These are phyloP conservation scores for Osmerus mordax DNA, from an alignment of 2,113 vertebrate genomes.

Conservation along the genomic window DNA sequence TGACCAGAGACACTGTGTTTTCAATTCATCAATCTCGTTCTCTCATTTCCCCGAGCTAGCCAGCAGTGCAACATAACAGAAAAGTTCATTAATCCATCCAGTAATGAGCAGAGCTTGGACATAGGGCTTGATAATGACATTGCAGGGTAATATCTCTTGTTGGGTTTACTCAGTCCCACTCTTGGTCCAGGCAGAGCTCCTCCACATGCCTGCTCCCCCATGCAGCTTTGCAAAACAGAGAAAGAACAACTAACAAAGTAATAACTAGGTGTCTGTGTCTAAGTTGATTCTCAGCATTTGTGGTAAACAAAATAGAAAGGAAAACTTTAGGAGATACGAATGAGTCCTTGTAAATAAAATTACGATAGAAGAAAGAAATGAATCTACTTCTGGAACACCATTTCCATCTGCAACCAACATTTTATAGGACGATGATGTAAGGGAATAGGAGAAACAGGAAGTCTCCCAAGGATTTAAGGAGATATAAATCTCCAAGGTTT, in stretches of 20 bases:
- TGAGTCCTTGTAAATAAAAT: not conserved
- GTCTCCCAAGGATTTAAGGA: not conserved
- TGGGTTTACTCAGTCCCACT: conserved; percentile 7
- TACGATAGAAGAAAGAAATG: not conserved
- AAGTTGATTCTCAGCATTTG: too few relatives aligned
- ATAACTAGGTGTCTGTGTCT: too few relatives aligned
- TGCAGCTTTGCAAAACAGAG: too few relatives aligned
- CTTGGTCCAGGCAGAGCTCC: not conserved
- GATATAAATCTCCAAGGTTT: not conserved
- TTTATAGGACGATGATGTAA: not conserved
- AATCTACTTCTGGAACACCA: not conserved
- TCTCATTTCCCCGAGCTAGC: conserved; percentile 6
- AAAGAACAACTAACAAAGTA: too few relatives aligned
- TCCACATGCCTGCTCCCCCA: too few relatives aligned
- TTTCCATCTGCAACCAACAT: not conserved
- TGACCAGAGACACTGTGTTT: not conserved
- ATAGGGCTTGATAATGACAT: not conserved
- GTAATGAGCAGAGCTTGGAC: conserved; percentile 11
- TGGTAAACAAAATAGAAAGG: not conserved
- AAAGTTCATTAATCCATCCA: not conserved
- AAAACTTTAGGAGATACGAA: not conserved
- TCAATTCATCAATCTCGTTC: conserved; percentile 24
- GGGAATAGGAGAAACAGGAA: not conserved
- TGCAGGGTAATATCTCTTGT: conserved; percentile 19
- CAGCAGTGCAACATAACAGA: conserved; percentile 1